Conservation (phyloP, 2,888 invertebrate genomes). For the Liodrosophila aerea region DNA sequence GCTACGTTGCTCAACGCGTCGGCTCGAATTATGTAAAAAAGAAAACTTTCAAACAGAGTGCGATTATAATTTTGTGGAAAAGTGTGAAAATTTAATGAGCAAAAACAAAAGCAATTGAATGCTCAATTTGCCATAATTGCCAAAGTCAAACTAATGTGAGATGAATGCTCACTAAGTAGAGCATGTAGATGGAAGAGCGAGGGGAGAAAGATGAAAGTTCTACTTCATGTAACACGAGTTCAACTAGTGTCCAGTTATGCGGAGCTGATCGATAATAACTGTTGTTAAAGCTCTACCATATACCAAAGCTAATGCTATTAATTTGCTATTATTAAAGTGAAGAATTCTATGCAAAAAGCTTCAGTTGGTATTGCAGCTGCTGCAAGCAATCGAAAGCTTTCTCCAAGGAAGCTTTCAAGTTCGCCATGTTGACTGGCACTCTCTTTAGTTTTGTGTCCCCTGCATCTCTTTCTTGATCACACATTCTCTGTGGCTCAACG, state of each 20-base stretch:
- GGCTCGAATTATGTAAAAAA: slow-evolving; percentile 46
- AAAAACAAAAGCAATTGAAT: slow-evolving; percentile 15
- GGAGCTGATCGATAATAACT: too few species aligned
- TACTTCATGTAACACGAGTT: too few species aligned
- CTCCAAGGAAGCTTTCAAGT: slow-evolving; percentile 37
- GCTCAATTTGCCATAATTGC: not conserved
- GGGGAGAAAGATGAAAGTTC: too few species aligned
- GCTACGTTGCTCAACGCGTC: slow-evolving; percentile 37
- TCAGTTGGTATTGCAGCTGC: not conserved
- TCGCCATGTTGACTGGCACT: slow-evolving; percentile 4
- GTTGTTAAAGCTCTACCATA: too few species aligned
- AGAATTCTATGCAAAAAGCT: slow-evolving; percentile 1
- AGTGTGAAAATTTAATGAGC: slow-evolving; percentile 43
- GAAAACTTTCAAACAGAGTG: not conserved
- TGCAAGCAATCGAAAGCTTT: not conserved
- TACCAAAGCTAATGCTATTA: too few species aligned
- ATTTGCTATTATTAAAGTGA: too few species aligned
- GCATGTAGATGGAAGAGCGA: too few species aligned
- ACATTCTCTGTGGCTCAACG: not conserved
- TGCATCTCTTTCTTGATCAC: not conserved
- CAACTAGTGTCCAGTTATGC: too few species aligned
- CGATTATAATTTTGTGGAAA: slow-evolving; percentile 17
- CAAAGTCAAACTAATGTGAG: not conserved
- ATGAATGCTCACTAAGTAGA: too few species aligned
- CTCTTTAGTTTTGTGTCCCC: not conserved